Evolutionary conservation across 1,140 invertebrate species (phyloP), one percentile per base, ranked within the genome.

Genomic region (Heliothis subflexa): DNA sequence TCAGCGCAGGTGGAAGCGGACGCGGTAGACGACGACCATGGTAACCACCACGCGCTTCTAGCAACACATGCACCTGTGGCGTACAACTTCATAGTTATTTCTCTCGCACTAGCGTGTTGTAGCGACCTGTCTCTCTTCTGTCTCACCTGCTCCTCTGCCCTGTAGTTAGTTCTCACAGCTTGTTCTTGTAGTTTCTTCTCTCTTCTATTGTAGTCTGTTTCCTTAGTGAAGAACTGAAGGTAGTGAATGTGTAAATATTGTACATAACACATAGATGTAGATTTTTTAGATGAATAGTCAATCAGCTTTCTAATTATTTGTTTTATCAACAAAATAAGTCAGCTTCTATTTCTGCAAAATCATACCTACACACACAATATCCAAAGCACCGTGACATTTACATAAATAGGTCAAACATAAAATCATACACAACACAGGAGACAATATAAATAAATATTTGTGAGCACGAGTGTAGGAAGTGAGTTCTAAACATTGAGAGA

Each of bases 1-100:
- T 86, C 90, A 11, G 52, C 81, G 59, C 81, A 59, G 59, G 64
- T 12, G 47, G 79, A 83, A 54, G 25, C 59, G 49, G 81, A 83
- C 78, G 73, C 75, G 76, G 78, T 86, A 78, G 85, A 87, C 47
- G 86, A 89, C 16, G 87, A 89, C 33, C 88, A 91, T 78, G 92
- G 91, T 93, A 93, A 91, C 85, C 47, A 21, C 68, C 14, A 25
- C 12, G 0, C 33, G 45, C 16, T 52, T 55, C 18, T 10, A 49
- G 52, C 13, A 14, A 4, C 62, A 16, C 75, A 7, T 13, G 50
- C 59, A 68, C 12, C 33, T 47, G 40, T 33, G 16, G 14, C 18
- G 50, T 16, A 21, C 21, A 50, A 71, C 55, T 73, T 40, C 18
- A 18, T 73, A 40, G 33, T 72, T 25, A 25, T 25, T 25, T 78